Base-by-base conservation (phyloP, 2,797 vertebrate genomes). In the Sebastes vulpes region DNA sequence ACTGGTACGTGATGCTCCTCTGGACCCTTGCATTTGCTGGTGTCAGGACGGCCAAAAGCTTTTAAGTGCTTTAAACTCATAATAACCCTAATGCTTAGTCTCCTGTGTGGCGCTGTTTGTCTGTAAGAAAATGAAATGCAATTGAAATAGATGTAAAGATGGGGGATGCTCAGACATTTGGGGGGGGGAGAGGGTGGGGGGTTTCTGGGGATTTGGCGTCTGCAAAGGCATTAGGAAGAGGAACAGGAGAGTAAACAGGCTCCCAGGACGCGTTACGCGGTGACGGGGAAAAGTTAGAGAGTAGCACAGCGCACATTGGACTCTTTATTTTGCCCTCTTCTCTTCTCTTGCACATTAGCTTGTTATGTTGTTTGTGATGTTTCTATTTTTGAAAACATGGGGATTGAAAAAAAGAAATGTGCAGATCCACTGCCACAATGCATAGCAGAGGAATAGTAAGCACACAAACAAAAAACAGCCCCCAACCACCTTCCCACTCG, bases 11-110 rank as follows among this genome's bases (percentile, higher is more conserved):
- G 85, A 87, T 83, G 85, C 77, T 88, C 91, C 88, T 86, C 28
- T 90, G 90, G 91, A 92, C 80, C 88, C 91, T 81, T 54, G 72
- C 81, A 72, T 77, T 64, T 79, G 71, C 69, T 71, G 53, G 85
- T 92, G 91, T 91, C 91, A 87, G 88, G 81, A 85, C n/a, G 81
- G 83, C 89, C 91, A 82, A 91, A 92, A 91, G 92, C 91, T 92
- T 93, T 95, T 91, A 94, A 94, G 92, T 91, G 91, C 93, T 91
- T 90, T 93, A 87, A 91, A 94, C 85, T 90, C 90, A 87, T 93
- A 84, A 89, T 89, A 93, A 90, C 89, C 84, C 79, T 84, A 86
- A 91, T 92, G 88, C 86, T 86, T 59, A 80, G 82, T 76, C 83
- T 84, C 77, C 63, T 77, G 79, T 91, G 93, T 21, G 59, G 46